Evolutionary conservation across 23 tunicate genomes (phyloP).

Genomic region (Ascidia mentula): DNA sequence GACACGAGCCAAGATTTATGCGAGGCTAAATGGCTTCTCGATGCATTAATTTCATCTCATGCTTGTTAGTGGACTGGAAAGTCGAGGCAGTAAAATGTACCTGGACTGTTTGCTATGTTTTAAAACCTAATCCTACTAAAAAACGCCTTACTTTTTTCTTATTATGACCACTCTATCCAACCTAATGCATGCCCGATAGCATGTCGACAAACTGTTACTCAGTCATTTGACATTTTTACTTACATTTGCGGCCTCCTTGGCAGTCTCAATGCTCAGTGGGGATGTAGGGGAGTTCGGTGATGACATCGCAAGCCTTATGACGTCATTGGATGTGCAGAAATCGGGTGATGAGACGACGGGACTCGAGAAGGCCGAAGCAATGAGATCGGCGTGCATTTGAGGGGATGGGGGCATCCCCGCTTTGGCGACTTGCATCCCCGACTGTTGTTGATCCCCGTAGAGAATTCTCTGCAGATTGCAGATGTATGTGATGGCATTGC

Average conservation of each 20-base stretch:
- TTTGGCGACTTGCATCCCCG: background rate
- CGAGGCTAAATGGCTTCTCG: background rate
- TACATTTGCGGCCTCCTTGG: background rate
- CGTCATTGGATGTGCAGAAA: background rate
- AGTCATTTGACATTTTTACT: too few relatives aligned
- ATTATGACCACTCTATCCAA: too few relatives aligned
- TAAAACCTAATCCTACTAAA: too few relatives aligned
- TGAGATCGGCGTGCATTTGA: background rate
- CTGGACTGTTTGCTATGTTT: too few relatives aligned
- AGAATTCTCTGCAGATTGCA: constrained; percentile 84
- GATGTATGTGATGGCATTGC: constrained; percentile 86
- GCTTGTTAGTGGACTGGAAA: too few relatives aligned
- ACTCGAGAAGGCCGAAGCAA: background rate
- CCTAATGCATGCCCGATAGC: too few relatives aligned
- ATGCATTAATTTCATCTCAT: background rate
- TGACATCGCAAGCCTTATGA: background rate
- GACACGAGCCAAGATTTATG: constrained; percentile 1
- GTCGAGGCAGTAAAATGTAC: too few relatives aligned
- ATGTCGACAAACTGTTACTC: too few relatives aligned
- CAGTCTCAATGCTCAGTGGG: background rate
- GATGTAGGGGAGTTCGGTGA: background rate
- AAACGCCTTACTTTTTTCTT: too few relatives aligned
- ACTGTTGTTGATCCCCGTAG: constrained; percentile 49
- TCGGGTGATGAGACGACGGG: background rate
- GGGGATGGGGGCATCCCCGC: background rate